Conservation (phyloP, 2,888 invertebrate genomes). For the Thysanoteuthis rhombus region DNA sequence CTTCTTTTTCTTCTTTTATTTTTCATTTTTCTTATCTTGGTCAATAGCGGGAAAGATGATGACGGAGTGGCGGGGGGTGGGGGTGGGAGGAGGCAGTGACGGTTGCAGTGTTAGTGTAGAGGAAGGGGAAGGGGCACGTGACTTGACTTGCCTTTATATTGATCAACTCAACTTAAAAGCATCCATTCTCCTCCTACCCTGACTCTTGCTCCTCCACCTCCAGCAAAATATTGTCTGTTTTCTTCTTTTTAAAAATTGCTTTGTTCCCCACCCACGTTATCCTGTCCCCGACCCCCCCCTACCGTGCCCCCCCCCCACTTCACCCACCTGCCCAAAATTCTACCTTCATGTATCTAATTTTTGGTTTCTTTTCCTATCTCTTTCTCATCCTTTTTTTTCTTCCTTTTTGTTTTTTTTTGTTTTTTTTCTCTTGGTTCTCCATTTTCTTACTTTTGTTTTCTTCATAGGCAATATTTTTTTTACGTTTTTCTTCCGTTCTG, state of each 20-base stretch:
- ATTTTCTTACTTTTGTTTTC: neutral
- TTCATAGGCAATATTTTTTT: neutral
- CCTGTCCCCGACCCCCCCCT: neutral
- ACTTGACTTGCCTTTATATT: neutral
- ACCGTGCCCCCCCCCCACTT: neutral
- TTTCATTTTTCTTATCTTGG: neutral
- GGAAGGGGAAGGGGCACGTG: neutral
- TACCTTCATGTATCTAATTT: neutral
- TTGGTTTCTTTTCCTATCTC: neutral
- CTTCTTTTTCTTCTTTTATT: neutral
- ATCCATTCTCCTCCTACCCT: neutral
- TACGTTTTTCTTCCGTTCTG: neutral
- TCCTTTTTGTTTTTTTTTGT: neutral
- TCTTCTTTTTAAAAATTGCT: neutral
- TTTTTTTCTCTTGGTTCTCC: neutral
- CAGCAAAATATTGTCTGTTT: conserved; percentile 12
- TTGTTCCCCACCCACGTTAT: neutral
- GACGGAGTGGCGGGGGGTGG: neutral
- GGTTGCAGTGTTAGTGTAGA: neutral
- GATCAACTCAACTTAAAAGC: conserved; percentile 12
- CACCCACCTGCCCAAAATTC: neutral
- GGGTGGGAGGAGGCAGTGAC: neutral
- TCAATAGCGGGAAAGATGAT: neutral
- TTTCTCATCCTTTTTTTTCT: neutral
- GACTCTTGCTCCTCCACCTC: neutral